Percentiles rank a stretch among this genome's conserved stretches.
phyloP scores from a whole-genome alignment of 2,113 vertebrate species.

The Columbina picui region DNA sequence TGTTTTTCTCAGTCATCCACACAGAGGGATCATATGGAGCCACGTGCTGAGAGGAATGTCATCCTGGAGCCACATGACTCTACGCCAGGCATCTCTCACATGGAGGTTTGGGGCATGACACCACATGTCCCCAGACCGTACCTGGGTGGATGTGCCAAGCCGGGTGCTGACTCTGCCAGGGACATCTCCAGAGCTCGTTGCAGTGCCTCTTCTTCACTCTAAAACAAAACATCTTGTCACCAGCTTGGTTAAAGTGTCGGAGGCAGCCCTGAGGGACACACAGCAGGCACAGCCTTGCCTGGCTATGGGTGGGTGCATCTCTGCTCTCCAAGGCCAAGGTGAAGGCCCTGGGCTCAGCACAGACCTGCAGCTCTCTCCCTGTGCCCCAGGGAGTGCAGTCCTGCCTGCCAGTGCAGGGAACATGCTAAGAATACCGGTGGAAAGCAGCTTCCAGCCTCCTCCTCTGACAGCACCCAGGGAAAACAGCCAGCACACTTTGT shows the following conservation, averaged over 20 bases:
- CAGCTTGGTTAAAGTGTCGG: not conserved
- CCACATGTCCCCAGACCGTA: not conserved
- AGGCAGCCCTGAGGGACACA: not conserved
- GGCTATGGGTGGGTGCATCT: not conserved
- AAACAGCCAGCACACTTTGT: not conserved
- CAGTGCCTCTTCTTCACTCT: constrained; percentile 96
- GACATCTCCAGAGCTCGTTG: constrained; percentile 95
- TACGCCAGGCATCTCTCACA: not conserved
- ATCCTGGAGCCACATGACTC: not conserved
- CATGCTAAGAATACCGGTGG: not conserved
- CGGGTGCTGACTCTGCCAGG: constrained; percentile 81
- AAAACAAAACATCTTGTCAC: constrained; percentile 2
- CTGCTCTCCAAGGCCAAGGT: not conserved
- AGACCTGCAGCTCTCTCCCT: not conserved
- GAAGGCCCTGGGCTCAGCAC: not conserved
- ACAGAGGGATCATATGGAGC: not conserved
- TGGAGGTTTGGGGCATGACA: not conserved
- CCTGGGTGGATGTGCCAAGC: constrained; percentile 76
- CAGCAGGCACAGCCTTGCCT: not conserved
- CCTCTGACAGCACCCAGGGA: not conserved
- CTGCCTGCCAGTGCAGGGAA: not conserved
- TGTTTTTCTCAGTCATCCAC: not conserved
- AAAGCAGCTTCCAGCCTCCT: not conserved
- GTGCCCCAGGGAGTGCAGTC: not conserved
- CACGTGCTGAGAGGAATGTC: not conserved